Conservation (phyloP, 2,113 vertebrate species). For the Cyrtonyx montezumae region DNA sequence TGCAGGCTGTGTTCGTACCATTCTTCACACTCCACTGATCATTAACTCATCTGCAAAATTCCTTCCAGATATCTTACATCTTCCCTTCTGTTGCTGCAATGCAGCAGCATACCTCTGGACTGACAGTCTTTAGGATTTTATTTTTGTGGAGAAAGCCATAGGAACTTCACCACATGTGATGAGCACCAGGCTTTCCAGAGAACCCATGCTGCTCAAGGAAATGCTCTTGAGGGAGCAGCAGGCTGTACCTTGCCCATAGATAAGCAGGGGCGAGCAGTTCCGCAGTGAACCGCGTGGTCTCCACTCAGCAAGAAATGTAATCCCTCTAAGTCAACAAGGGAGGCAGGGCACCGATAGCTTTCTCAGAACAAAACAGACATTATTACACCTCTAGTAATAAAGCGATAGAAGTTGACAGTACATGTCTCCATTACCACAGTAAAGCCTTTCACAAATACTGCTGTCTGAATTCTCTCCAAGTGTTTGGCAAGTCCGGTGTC, state of each 20-base stretch:
- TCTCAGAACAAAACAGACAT: constrained; percentile 25
- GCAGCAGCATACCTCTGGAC: neutral
- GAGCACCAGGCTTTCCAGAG: neutral
- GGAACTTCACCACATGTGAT: neutral
- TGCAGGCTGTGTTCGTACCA: constrained; percentile 11
- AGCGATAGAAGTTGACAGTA: neutral
- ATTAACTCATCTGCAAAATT: constrained; percentile 69
- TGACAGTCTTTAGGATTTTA: neutral
- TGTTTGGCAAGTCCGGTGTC: neutral
- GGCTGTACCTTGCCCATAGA: constrained; percentile 13
- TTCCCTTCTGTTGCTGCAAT: neutral
- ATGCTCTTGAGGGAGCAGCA: neutral
- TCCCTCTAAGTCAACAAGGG: constrained; percentile 45
- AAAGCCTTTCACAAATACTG: constrained; percentile 15
- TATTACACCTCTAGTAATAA: neutral
- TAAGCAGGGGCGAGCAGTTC: constrained; percentile 19
- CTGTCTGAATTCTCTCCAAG: constrained; percentile 10
- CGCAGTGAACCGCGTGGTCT: neutral
- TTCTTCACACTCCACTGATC: constrained; percentile 63
- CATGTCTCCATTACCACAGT: neutral
- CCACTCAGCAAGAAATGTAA: constrained; percentile 16
- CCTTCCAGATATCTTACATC: constrained; percentile 47
- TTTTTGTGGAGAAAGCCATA: neutral
- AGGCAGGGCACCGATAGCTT: constrained; percentile 11
- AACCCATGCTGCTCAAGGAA: constrained; percentile 1